Percentiles rank a stretch among this genome's conserved stretches.
Conservation (phyloP, 2,113 vertebrate genomes). For the Crotalus viridis region DNA sequence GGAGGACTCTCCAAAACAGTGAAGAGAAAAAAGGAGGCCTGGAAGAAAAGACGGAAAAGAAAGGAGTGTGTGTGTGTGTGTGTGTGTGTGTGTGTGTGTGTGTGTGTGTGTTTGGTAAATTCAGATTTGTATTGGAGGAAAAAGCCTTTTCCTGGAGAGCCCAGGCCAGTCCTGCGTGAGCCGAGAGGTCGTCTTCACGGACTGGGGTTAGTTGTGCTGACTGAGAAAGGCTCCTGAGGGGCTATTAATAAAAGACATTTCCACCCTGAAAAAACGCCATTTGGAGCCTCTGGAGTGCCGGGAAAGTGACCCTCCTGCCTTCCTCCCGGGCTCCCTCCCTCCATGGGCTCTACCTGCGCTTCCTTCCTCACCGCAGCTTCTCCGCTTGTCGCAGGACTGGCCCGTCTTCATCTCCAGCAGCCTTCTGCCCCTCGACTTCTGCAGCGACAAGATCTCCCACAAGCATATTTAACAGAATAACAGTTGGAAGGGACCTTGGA, state of each 20-base stretch:
- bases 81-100: no score
- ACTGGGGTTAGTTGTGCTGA: not conserved
- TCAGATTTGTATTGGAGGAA: not conserved
- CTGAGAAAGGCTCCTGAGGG: not conserved
- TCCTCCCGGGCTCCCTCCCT: not conserved
- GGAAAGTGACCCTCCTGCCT: not conserved
- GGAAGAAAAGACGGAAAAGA: no score
- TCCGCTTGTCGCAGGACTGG: not conserved
- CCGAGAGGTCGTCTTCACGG: not conserved
- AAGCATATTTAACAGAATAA: not conserved
- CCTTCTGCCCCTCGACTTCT: not conserved
- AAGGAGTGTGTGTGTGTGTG: no score
- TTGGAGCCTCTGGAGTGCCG: not conserved
- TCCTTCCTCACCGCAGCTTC: not conserved
- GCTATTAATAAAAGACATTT: not conserved
- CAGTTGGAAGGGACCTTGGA: no score
- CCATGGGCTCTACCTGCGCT: not conserved
- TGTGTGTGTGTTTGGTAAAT: not conserved
- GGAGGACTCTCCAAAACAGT: no score
- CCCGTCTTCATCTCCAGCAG: not conserved
- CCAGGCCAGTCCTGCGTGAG: not conserved
- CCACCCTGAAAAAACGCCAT: not conserved
- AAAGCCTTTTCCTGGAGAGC: not conserved
- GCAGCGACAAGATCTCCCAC: not conserved
- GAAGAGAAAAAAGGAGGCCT: no score